phyloP scores from a whole-genome alignment of 2,797 vertebrate species.

The Spinus pinus region DNA sequence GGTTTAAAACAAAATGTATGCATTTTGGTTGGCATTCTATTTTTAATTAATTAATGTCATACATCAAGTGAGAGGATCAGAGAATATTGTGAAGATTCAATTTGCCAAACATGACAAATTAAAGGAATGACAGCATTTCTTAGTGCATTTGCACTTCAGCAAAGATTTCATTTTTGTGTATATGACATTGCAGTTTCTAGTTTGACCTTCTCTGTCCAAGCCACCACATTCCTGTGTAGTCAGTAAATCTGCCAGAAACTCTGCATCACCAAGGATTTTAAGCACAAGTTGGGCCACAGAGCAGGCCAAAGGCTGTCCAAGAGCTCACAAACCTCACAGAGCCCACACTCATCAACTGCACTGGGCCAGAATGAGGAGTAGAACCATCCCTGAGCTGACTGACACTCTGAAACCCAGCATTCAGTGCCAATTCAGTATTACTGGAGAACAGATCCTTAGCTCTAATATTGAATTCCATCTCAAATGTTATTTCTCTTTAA shows the following conservation, averaged over 20 bases:
- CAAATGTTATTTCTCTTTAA: neutral
- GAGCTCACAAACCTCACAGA: neutral
- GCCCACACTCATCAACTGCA: neutral
- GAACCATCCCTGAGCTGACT: neutral
- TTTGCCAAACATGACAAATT: neutral
- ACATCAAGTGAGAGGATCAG: neutral
- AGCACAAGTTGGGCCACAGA: neutral
- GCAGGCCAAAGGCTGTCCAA: rapidly evolving
- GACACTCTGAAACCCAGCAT: rapidly evolving
- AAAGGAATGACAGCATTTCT: neutral
- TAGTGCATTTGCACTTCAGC: neutral
- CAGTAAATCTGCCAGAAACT: neutral
- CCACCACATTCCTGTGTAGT: neutral
- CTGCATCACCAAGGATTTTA: neutral
- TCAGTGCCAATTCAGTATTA: neutral
- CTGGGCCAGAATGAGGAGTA: neutral
- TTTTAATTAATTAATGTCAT: neutral
- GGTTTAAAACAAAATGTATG: neutral
- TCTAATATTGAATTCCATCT: neutral
- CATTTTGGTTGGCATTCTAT: neutral
- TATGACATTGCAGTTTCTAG: neutral
- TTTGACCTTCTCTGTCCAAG: neutral
- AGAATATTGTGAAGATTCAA: neutral
- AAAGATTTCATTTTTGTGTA: neutral
- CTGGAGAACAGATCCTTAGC: neutral